A percentile compares a stretch with the other conserved stretches of the same genome.
These are phyloP conservation scores for Yponomeuta malinellus DNA, from an alignment of 2,888 invertebrate genomes.

Conservation along the genomic window DNA sequence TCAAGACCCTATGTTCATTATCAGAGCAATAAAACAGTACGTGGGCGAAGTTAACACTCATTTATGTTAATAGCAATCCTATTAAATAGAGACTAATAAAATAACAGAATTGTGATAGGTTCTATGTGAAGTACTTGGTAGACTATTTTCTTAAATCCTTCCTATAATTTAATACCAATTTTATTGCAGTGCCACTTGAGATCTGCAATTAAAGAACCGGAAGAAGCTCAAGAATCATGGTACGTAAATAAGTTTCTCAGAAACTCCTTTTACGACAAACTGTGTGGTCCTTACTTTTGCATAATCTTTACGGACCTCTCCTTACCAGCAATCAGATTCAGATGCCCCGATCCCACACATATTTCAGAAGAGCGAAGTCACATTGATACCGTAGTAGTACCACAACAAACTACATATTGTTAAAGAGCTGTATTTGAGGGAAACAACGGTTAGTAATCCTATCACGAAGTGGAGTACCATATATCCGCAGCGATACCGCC, in stretches of 20 bases:
- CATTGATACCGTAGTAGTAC: neutral
- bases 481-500: slow-evolving; percentile 18
- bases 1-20: slow-evolving; percentile 5
- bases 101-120: slow-evolving; percentile 32
- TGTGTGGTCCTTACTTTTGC: neutral
- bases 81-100: slow-evolving; percentile 30
- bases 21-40: slow-evolving; percentile 15
- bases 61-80: slow-evolving; percentile 34
- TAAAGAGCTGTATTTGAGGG: slow-evolving; percentile 1
- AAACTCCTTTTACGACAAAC: neutral
- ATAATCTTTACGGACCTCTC: neutral
- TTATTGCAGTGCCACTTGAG: neutral
- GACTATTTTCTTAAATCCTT: neutral
- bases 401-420: neutral
- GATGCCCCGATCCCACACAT: neutral
- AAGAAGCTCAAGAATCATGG: neutral
- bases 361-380: neutral
- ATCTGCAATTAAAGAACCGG: neutral
- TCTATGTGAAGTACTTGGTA: slow-evolving; percentile 19
- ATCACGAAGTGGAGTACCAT: slow-evolving; percentile 20
- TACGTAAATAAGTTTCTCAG: neutral
- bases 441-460: slow-evolving; percentile 14
- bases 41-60: slow-evolving; percentile 30
- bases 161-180: neutral
- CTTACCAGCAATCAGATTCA: neutral